Base-by-base conservation (phyloP, 2,888 invertebrate species). In the Thyatira batis region DNA sequence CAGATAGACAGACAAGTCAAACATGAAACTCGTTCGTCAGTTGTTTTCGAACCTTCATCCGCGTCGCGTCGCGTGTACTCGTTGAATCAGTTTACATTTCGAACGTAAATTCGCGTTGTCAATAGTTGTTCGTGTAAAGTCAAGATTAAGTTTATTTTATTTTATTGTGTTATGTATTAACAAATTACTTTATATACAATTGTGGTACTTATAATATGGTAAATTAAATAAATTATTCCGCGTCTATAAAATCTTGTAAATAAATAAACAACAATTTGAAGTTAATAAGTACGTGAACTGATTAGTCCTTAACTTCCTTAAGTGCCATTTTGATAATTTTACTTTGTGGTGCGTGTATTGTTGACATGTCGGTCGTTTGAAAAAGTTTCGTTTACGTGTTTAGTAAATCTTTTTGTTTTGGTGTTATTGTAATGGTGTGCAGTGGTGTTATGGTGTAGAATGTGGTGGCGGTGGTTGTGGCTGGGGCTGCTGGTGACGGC, bases 361-460 rank as follows among this genome's bases (percentile, higher is more conserved):
- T 33, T 33, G 33, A 5, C 0, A 13, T 33, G 39, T 13, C 39
- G 17, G 39, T 33, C 13, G 0, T 5, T 5, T 39, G 17, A 39
- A 39, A 0, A 11, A 17, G n/a, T 13, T 17, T 39, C 17, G 39
- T 39, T 13, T 2, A 8, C 39, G 33, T 13, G 33, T 33, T 33
- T 1, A 28, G n/a, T 8, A 17, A 39, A 17, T 8, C 39, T 17
- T 17, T 17, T 39, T 55, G 45, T 52, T 2, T 17, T 50, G 27
- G 30, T 63, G 59, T 52, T 56, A 58, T 60, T 49, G 61, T 67
- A 66, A 53, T 74, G 58, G 53, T 67, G 63, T 60, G 64, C 65
- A 70, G 68, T 77, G 67, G 68, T 79, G 77, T 79, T 71, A 82
- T 84, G 82, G 71, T 78, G 76, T 72, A 87, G 84, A 82, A 82